phyloP scores from a whole-genome alignment of 2,888 invertebrate species.

The Cephus spinipes region DNA sequence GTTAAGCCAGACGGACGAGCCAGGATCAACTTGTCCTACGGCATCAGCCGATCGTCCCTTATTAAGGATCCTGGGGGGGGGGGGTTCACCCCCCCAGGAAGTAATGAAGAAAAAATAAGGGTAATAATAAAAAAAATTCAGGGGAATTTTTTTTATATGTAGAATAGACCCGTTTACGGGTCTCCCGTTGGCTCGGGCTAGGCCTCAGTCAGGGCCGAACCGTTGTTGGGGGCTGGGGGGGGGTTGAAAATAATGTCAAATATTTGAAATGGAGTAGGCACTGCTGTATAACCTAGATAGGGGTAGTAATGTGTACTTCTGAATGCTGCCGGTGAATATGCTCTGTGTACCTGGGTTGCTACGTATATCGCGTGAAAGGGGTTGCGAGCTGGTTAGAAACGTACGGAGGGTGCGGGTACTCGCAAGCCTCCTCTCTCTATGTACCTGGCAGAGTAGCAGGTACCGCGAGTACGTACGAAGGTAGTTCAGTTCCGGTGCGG shows the following conservation, averaged over 20 bases:
- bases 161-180: background rate
- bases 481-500: conserved; percentile 63
- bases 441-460: conserved; percentile 28
- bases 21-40: background rate
- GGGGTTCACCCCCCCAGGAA: background rate
- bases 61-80: background rate
- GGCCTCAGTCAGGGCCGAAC: background rate
- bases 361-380: background rate
- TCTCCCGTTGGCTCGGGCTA: background rate
- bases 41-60: background rate
- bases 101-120: background rate
- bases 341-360: background rate
- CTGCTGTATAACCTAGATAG: conserved; percentile 35
- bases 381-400: background rate
- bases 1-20: conserved; percentile 8
- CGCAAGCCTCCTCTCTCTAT: background rate
- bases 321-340: background rate
- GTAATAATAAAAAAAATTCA: background rate
- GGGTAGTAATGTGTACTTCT: conserved; percentile 9
- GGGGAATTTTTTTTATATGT: background rate
- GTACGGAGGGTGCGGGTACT: background rate
- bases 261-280: conserved; percentile 33
- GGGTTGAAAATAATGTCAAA: conserved; percentile 32
- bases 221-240: background rate
- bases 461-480: conserved; percentile 41